These are phyloP conservation scores for Periparus ater DNA, from an alignment of 2,797 vertebrate genomes.

Conservation along the genomic window DNA sequence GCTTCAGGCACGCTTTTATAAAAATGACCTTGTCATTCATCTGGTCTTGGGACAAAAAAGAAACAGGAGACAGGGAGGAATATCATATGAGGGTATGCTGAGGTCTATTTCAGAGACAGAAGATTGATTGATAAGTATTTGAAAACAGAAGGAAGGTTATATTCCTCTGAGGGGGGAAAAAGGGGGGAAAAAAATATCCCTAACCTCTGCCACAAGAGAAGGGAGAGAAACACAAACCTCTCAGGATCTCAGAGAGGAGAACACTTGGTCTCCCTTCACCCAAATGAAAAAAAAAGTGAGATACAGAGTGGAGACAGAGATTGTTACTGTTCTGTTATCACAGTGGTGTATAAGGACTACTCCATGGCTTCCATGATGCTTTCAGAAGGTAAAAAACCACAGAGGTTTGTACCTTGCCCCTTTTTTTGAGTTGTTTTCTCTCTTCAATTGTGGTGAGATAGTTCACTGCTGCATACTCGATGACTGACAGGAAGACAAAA, in stretches of 20 bases:
- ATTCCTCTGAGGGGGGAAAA: neutral
- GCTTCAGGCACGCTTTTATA: neutral
- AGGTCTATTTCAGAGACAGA: neutral
- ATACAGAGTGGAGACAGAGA: neutral
- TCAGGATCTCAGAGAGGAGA: neutral
- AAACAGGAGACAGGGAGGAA: neutral
- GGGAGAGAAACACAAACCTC: neutral
- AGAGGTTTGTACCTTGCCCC: constrained; percentile 79
- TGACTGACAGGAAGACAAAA: constrained; percentile 90
- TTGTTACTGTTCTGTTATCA: neutral
- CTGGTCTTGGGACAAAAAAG: neutral
- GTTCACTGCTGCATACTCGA: constrained; percentile 90
- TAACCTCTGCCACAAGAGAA: neutral
- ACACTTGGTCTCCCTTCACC: neutral
- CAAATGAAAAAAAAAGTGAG: neutral
- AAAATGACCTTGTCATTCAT: neutral
- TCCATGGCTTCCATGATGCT: neutral
- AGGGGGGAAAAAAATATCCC: neutral
- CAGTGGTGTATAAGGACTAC: neutral
- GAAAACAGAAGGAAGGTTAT: neutral
- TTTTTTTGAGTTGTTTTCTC: constrained; percentile 81
- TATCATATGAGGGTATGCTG: neutral
- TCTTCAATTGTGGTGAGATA: constrained; percentile 91
- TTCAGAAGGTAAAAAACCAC: constrained; percentile 15
- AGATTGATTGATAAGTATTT: neutral